phyloP scores from a whole-genome alignment of 1,140 invertebrate genomes.

The Polyergus mexicanus region DNA sequence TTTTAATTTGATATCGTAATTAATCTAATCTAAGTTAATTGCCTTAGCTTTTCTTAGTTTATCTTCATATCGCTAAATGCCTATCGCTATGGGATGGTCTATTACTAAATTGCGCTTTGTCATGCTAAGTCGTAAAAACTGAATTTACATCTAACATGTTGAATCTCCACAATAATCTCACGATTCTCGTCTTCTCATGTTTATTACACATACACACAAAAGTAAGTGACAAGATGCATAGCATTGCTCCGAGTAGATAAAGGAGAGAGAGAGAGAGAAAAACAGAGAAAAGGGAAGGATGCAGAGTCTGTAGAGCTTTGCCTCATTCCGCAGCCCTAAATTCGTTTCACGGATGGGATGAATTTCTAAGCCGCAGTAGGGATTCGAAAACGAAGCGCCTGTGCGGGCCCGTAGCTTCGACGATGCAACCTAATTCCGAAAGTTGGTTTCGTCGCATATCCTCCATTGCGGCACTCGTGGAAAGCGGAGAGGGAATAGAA shows the following conservation, averaged over 20 bases:
- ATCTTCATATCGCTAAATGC: neutral
- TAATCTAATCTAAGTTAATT: neutral
- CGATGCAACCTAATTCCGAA: constrained; percentile 68
- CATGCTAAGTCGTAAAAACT: neutral
- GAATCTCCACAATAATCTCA: constrained; percentile 38
- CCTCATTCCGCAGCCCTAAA: constrained; percentile 53
- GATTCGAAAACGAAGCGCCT: constrained; percentile 72
- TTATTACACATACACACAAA: neutral
- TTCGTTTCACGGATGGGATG: constrained; percentile 56
- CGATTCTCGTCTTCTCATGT: constrained; percentile 19
- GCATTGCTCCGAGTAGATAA: neutral
- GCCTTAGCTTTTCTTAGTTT: neutral
- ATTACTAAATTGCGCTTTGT: constrained; percentile 13
- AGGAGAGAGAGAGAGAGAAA: neutral
- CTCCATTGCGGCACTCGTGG: constrained; percentile 30
- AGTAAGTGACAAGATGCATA: constrained; percentile 4
- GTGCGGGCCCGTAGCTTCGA: constrained; percentile 32
- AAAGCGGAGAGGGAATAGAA: neutral
- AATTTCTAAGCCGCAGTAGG: constrained; percentile 62
- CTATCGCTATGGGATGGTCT: neutral
- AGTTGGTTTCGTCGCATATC: constrained; percentile 35
- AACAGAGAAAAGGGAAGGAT: neutral
- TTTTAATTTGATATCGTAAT: neutral
- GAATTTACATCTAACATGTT: constrained; percentile 37
- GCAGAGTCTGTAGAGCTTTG: constrained; percentile 40